Percentiles rank a stretch among this genome's conserved stretches.
These are phyloP conservation scores for Oostethus manadensis DNA, from an alignment of 2,113 vertebrate species.

Conservation along the genomic window DNA sequence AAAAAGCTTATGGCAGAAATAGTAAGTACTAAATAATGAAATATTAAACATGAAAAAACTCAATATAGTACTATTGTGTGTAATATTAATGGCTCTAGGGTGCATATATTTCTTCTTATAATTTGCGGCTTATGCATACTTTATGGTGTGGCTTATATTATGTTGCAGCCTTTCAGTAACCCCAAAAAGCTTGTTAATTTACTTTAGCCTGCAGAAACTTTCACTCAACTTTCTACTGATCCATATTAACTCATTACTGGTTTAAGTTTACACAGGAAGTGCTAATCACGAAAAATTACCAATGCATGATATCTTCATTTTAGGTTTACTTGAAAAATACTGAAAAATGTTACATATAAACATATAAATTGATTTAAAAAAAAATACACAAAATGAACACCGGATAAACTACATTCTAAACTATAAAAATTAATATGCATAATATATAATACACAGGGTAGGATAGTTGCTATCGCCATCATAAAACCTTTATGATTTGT, in stretches of 20 bases:
- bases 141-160: constrained; percentile 13
- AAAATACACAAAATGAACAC: too few relatives aligned
- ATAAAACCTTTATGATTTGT: too few relatives aligned
- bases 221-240: constrained; percentile 35
- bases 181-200: constrained; percentile 32
- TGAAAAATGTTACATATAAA: too few relatives aligned
- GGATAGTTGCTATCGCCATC: too few relatives aligned
- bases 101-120: constrained; percentile 9
- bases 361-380: too few relatives aligned
- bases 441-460: too few relatives aligned
- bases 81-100: constrained; percentile 13
- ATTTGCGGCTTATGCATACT: constrained; percentile 10
- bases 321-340: neutral
- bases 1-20: constrained; percentile 1
- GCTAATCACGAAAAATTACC: constrained; percentile 17
- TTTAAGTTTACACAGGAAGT: constrained; percentile 10
- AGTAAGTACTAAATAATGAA: constrained; percentile 4
- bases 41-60: constrained; percentile 19
- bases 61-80: constrained; percentile 1
- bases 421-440: too few relatives aligned
- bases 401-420: too few relatives aligned
- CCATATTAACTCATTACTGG: constrained; percentile 46
- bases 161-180: constrained; percentile 18
- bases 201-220: constrained; percentile 27
- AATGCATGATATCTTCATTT: neutral